Evolutionary conservation across 2,113 vertebrate species (phyloP), one percentile per base, ranked within the genome.

Genomic region (Gnathonemus longibarbis): DNA sequence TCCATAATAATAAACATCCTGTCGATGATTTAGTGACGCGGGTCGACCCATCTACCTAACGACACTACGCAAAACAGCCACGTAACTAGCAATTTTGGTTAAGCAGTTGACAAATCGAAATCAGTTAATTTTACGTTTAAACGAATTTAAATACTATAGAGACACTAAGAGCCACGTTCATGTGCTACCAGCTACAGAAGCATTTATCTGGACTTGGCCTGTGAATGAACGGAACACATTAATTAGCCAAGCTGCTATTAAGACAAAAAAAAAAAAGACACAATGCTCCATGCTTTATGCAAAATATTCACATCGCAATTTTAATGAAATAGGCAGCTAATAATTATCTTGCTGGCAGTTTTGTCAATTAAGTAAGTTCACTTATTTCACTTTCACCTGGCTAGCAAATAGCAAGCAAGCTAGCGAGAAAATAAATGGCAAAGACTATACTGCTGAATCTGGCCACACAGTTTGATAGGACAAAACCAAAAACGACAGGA

Each of bases 361-460:
- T 70, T 31, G 3, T 3, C n/a, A 31, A 6, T 19, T 80, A 19
- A 39, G 0, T 17, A 80, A 80, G 74, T 80, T 80, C 31, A 80
- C 74, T 80, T 80, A 80, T 80, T 80, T 39, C 74, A 80, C 74
- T 80, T 80, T 80, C 74, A 42, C 74, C 74, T 42, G 74, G 74
- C 74, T 80, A 80, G 74, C 74, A 80, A 42, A 42, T 80, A 80
- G 74, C 70, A 39, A 39, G 31, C 35, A 80, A 42, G 74, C 74
- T 80, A 80, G 5, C 74, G 13, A 80, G 31, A 35, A 80, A 77
- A 77, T 66, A 66, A n/a, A 66, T 27, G 62, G 27, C n/a, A 39
- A 77, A 15, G 35, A 39, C 70, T 31, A 19, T 74, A 13, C 13
- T 74, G 13, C 31, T 77, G 5, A 5, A 39, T 39, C 15, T 42